These are phyloP conservation scores for Berghia stephanieae DNA, from an alignment of 1,140 invertebrate genomes.

Conservation along the genomic window DNA sequence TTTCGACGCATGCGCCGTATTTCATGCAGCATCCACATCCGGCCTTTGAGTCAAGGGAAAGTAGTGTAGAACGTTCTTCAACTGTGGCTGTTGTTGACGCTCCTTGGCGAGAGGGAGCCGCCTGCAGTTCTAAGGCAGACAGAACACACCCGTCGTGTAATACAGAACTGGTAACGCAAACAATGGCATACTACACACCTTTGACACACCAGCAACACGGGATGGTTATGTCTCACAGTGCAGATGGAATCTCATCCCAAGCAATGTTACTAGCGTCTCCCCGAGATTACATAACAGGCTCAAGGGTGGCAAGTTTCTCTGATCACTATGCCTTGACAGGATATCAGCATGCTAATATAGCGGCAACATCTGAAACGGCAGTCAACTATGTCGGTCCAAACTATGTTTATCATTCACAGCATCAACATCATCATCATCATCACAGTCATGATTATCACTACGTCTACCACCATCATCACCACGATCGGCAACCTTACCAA, in stretches of 20 bases:
- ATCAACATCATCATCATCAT: constrained; percentile 25
- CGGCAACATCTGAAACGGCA: neutral
- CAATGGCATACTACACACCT: neutral
- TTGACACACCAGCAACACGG: no score
- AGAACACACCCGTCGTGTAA: no score
- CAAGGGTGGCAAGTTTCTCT: constrained; percentile 20
- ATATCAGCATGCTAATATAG: constrained; percentile 20
- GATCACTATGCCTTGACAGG: neutral
- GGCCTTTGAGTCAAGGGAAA: neutral
- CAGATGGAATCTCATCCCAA: constrained; percentile 22
- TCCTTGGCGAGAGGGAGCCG: constrained; percentile 17
- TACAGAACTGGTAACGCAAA: no score
- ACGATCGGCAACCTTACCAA: constrained; percentile 15
- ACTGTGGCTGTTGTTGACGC: constrained; percentile 6
- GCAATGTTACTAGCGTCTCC: constrained; percentile 1
- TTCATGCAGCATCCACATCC: neutral
- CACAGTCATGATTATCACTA: constrained; percentile 17
- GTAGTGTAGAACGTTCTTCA: neutral
- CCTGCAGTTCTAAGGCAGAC: neutral
- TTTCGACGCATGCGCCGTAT: neutral
- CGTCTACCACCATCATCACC: constrained; percentile 10
- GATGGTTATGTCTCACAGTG: constrained; percentile 27
- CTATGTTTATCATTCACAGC: neutral
- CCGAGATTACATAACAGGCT: constrained; percentile 15
- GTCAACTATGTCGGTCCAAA: neutral